Conservation (phyloP, 2,797 vertebrate species). For the Lophotriccus pileatus region DNA sequence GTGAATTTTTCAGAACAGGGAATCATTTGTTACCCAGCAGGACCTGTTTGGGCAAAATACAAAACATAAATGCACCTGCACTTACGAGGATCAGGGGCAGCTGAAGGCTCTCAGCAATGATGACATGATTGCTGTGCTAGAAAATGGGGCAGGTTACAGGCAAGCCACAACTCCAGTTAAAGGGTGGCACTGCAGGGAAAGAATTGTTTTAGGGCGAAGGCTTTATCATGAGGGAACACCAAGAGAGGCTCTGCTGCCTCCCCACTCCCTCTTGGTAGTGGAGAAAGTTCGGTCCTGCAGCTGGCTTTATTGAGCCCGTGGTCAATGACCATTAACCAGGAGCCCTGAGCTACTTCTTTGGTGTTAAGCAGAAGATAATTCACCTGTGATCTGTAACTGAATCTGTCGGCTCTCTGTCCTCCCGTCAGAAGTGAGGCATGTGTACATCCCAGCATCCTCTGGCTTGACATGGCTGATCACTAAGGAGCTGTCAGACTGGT, state of each 20-base stretch:
- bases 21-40: not conserved
- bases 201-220: not conserved
- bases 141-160: not conserved
- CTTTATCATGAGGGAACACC: not conserved
- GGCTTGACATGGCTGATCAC: slow-evolving; percentile 66
- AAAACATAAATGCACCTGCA: not conserved
- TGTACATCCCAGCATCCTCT: slow-evolving; percentile 71
- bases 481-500: slow-evolving; percentile 73
- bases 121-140: not conserved
- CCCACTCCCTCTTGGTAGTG: not conserved
- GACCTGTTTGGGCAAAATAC: not conserved
- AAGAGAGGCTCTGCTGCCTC: not conserved
- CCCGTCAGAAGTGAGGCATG: slow-evolving; percentile 44
- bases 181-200: not conserved
- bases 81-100: not conserved
- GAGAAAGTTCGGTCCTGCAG: not conserved
- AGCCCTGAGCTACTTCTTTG: not conserved
- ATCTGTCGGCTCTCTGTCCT: slow-evolving; percentile 33
- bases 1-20: not conserved
- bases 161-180: not conserved
- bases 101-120: not conserved
- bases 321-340: not conserved
- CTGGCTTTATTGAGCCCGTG: not conserved
- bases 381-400: slow-evolving; percentile 68
- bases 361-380: not conserved